Evolutionary conservation across 2,888 invertebrate species (phyloP).

Genomic region (Pegoplata infirma): DNA sequence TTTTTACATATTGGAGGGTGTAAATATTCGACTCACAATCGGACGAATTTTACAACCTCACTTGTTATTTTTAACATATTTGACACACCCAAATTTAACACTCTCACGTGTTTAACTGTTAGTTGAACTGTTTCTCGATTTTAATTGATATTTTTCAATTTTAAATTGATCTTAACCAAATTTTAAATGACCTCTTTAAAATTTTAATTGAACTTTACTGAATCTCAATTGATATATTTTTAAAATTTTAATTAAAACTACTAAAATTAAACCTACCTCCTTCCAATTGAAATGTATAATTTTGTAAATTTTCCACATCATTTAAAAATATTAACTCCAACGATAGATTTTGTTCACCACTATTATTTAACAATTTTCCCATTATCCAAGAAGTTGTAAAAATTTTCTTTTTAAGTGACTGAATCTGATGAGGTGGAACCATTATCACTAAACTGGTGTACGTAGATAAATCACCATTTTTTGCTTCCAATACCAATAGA

Average conservation of each 20-base stretch:
- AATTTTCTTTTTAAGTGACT: constrained; percentile 1
- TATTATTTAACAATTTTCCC: constrained; percentile 42
- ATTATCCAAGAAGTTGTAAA: constrained; percentile 42
- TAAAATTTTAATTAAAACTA: not conserved
- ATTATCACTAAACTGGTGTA: constrained; percentile 56
- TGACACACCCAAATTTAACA: too few species aligned
- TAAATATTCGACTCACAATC: too few species aligned
- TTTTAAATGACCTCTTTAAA: too few species aligned
- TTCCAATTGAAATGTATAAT: constrained; percentile 51
- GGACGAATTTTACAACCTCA: too few species aligned
- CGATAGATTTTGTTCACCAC: constrained; percentile 32
- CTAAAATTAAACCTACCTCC: constrained; percentile 55
- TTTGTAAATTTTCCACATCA: constrained; percentile 18
- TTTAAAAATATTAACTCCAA: constrained; percentile 45
- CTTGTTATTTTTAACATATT: too few species aligned
- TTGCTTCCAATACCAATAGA: constrained; percentile 53
- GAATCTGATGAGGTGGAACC: not conserved
- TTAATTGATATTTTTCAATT: too few species aligned
- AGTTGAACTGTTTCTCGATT: too few species aligned
- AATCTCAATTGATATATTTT: too few species aligned
- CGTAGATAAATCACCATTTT: constrained; percentile 11
- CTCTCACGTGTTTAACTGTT: too few species aligned
- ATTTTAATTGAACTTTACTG: too few species aligned
- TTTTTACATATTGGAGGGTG: too few species aligned
- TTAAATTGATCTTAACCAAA: too few species aligned